phyloP scores from a whole-genome alignment of 2,888 invertebrate genomes.

The Quadroppia sp. region DNA sequence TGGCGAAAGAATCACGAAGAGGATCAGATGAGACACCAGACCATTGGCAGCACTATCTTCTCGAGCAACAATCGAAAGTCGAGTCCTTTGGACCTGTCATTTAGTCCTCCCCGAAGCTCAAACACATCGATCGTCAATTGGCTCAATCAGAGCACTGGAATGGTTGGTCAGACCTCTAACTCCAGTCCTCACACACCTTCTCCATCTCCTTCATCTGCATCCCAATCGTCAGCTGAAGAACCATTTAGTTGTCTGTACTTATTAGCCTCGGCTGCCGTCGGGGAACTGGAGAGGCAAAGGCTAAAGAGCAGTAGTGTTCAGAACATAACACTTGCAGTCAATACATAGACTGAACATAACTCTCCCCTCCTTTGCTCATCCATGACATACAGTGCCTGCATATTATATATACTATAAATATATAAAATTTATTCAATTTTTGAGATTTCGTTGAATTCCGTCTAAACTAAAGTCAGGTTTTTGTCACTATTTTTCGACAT shows the following conservation, averaged over 20 bases:
- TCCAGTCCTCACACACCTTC: not conserved
- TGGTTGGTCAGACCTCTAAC: conserved; percentile 12
- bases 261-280: conserved; percentile 46
- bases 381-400: conserved; percentile 26
- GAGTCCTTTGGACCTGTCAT: conserved; percentile 33
- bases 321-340: conserved; percentile 26
- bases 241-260: conserved; percentile 47
- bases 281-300: conserved; percentile 42
- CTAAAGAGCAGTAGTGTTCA: conserved; percentile 38
- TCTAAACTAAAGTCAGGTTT: conserved; percentile 26
- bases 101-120: conserved; percentile 15
- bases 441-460: not conserved
- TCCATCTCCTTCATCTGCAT: conserved; percentile 32
- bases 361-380: conserved; percentile 16
- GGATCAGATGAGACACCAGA: conserved; percentile 43
- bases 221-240: conserved; percentile 43
- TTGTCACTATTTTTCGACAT: not conserved
- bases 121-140: conserved; percentile 41
- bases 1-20: conserved; percentile 48
- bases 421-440: not conserved
- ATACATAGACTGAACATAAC: not conserved
- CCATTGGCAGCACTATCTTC: not conserved
- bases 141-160: conserved; percentile 37
- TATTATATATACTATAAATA: not conserved
- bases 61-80: conserved; percentile 18